Base-by-base conservation (phyloP, 1,140 invertebrate genomes). In the Trissolcus basalis region DNA sequence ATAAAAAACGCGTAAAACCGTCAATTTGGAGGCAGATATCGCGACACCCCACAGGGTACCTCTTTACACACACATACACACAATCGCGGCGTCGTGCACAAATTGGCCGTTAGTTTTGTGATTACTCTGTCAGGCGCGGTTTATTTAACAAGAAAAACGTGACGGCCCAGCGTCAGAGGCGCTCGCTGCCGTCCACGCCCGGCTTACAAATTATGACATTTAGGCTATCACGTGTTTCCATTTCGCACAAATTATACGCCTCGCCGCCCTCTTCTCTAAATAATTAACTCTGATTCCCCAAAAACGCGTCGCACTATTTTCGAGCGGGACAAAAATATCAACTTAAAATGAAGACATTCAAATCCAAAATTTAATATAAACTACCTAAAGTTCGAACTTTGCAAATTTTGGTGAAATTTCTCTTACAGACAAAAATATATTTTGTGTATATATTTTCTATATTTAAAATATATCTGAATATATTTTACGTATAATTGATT, bases 61-160 rank as follows among this genome's bases (percentile, higher is more conserved):
- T 50, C 50, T n/a, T n/a, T n/a, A n/a, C n/a, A n/a, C n/a, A n/a
- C n/a, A n/a, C n/a, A n/a, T n/a, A n/a, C n/a, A n/a, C n/a, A n/a
- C 50, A 47, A 56, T 65, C 48, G 33, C 12, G 14, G 9, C 36
- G 27, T 3, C 45, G 19, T 27, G 12, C 15, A 41, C 65, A 60
- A 69, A 54, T 69, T 60, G 4, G 41, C 55, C 51, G 47, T 68
- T 53, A 48, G 43, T 47, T 16, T 69, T 69, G 55, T 44, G 39
- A 69, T 69, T 53, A 69, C 48, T 15, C 56, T 60, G 55, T 68
- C 64, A 59, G 33, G 41, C 32, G 43, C 49, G 32, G 50, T 54
- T 69, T 69, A 61, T 55, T 69, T 32, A 54, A 13, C 56, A 54
- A 60, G 56, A 54, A 69, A 69, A 69, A 60, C 19, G n/a, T 32